These are phyloP conservation scores for Stylophora pistillata DNA, from an alignment of 64 coral and sea anemone species.

Conservation along the genomic window DNA sequence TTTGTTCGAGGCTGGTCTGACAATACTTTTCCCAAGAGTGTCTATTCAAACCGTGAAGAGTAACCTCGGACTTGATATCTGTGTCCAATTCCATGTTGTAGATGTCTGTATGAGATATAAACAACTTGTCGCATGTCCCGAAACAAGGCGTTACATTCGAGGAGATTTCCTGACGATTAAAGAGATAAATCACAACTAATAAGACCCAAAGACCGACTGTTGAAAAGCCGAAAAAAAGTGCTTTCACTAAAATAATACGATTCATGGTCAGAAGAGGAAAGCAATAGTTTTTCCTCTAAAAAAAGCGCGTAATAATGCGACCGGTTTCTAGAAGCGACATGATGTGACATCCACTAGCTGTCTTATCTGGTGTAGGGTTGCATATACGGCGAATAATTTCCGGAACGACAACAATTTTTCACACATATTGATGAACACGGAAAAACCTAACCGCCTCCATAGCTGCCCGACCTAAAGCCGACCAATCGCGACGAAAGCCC, in stretches of 20 bases:
- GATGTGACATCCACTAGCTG: no score
- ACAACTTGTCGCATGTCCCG: not conserved
- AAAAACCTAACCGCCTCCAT: no score
- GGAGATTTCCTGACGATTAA: not conserved
- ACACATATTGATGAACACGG: no score
- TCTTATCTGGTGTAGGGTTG: no score
- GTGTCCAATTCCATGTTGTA: not conserved
- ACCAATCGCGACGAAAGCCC: no score
- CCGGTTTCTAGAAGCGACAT: not conserved
- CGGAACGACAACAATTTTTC: no score
- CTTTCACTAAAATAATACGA: not conserved
- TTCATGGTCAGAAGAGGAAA: not conserved
- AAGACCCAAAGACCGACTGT: not conserved
- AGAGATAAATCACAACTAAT: not conserved
- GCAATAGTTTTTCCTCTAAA: not conserved
- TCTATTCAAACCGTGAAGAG: not conserved
- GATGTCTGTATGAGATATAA: not conserved
- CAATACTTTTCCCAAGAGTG: constrained; percentile 30
- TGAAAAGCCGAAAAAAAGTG: not conserved
- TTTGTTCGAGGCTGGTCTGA: not conserved
- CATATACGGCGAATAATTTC: no score
- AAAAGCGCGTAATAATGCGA: not conserved
- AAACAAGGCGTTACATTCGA: not conserved
- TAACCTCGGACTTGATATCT: not conserved
- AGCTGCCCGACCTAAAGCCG: no score